Evolutionary conservation across 2,888 invertebrate genomes (phyloP), one percentile per base, ranked within the genome.

Genomic region (Phlogophora meticulosa): DNA sequence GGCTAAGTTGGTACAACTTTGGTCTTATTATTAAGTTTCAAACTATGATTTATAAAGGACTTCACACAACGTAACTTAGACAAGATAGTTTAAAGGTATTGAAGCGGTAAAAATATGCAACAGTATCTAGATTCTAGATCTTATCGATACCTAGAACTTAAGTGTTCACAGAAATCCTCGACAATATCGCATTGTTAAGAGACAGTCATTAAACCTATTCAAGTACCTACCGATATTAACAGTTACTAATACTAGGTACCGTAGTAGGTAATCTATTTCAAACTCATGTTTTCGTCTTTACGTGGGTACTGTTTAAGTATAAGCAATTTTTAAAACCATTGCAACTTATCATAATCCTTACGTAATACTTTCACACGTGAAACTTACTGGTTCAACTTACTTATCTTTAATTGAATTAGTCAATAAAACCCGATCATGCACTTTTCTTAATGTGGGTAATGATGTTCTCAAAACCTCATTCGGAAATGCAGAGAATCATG

Each of bases 401-500:
- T 64, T 76, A 46, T 46, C 11, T 32, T 52, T 20, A 24, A 66
- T 58, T 36, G 11, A 24, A 49, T 36, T 46, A 11, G 28, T 49
- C 42, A 13, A 51, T 72, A 4, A 15, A 46, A 40, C 45, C 38
- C 45, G 38, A 36, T 36, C n/a, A 40, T 55, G 28, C 24, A 34
- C 20, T 49, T 32, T 51, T 7, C 34, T 40, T 24, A 59, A 48
- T 20, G 22, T n/a, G n/a, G n/a, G n/a, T 34, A 40, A 62, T 45
- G 4, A 40, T 36, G 74, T 59, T 48, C 58, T 55, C 40, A 48
- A 74, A 74, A 68, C 75, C 68, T 40, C 42, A 63, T 62, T 74
- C 38, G 36, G 42, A 65, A 80, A 65, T 53, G 57, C 60, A 80
- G 68, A 72, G 59, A 63, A 72, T 65, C 80, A 65, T 78, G 68